Percentiles rank a stretch among this genome's conserved stretches.
Conservation (phyloP, 2,888 invertebrate genomes). For the Polyommatus iphigenia region DNA sequence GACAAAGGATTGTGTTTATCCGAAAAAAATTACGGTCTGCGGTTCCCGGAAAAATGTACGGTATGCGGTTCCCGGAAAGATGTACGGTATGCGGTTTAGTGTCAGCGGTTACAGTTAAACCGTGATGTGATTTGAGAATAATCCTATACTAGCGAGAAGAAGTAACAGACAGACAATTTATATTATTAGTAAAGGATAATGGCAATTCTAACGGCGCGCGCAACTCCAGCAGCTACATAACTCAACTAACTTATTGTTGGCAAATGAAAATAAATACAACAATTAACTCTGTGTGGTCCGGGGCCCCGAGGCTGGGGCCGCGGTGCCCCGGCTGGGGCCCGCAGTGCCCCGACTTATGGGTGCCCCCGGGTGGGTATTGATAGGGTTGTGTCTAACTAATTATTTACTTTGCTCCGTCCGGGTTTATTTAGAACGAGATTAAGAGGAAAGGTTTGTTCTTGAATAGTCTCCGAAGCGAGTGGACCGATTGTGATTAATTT, state of each 20-base stretch:
- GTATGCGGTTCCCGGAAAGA: too few species aligned
- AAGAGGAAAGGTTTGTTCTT: background rate
- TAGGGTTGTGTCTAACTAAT: background rate
- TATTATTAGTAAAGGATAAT: background rate
- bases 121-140: too few species aligned
- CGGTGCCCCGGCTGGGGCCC: background rate
- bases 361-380: slow-evolving; percentile 9
- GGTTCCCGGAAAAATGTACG: too few species aligned
- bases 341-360: slow-evolving; percentile 1
- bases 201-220: background rate
- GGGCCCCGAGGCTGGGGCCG: background rate
- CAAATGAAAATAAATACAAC: slow-evolving; percentile 19
- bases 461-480: too few species aligned
- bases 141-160: background rate
- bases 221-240: slow-evolving; percentile 14
- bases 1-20: too few species aligned
- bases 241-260: background rate
- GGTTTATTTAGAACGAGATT: background rate
- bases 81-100: too few species aligned
- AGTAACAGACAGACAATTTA: background rate
- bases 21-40: too few species aligned
- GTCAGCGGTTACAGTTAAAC: too few species aligned
- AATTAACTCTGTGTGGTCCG: slow-evolving; percentile 25
- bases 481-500: background rate
- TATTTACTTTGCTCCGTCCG: background rate